These are phyloP conservation scores for Styela plicata DNA, from an alignment of 23 tunicate genomes.

Conservation along the genomic window DNA sequence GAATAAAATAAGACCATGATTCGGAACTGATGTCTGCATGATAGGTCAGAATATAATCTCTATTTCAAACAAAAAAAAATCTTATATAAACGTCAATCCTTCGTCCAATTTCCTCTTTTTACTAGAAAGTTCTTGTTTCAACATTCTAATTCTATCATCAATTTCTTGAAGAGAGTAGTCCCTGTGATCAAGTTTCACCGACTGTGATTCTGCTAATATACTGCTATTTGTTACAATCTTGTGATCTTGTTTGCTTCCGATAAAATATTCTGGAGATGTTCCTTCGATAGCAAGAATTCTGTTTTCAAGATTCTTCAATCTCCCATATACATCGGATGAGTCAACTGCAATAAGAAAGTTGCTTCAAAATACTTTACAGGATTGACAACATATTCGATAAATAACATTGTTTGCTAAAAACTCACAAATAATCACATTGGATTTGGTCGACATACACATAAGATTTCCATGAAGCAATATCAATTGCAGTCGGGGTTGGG, in stretches of 20 bases:
- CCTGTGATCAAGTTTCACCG: slow-evolving; percentile 2
- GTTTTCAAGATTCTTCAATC: slow-evolving; percentile 63
- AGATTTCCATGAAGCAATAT: not conserved
- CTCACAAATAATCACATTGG: too few species aligned
- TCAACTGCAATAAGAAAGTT: not conserved
- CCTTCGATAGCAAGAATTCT: slow-evolving; percentile 65
- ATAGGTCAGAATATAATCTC: too few species aligned
- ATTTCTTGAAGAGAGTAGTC: slow-evolving; percentile 54
- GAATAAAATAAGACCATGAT: too few species aligned
- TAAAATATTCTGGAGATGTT: slow-evolving; percentile 74
- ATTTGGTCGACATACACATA: too few species aligned
- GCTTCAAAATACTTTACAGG: not conserved
- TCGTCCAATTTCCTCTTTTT: slow-evolving; percentile 29
- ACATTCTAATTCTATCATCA: slow-evolving; percentile 61
- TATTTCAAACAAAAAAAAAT: too few species aligned
- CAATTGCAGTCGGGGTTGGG: not conserved
- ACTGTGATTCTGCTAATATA: not conserved
- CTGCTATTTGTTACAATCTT: not conserved
- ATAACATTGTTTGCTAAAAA: too few species aligned
- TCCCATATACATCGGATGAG: slow-evolving; percentile 49
- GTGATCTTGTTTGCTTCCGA: not conserved
- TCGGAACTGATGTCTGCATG: too few species aligned
- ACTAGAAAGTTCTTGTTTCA: slow-evolving; percentile 47
- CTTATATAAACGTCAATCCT: not conserved
- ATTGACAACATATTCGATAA: not conserved